Percentiles rank a stretch among this genome's conserved stretches.
Evolutionary conservation across 2,113 vertebrate genomes (phyloP).

Genomic region (cattle (Bos taurus)): ARS-UCD2.0 NC_037351.1:21541501-21542000

Average conservation of each 20-base stretch:
- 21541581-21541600: background rate
- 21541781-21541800: background rate
- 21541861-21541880: background rate
- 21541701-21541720: background rate
- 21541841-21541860: background rate
- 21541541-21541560: background rate
- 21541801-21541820: background rate
- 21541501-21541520: background rate
- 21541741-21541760: background rate
- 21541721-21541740: background rate
- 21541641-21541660: background rate
- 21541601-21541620: background rate
- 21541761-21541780: background rate
- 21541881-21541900: background rate
- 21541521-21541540: background rate
- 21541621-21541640: background rate
- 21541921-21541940: background rate
- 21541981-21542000: background rate
- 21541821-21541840: background rate
- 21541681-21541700: background rate
- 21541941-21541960: background rate
- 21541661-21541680: background rate
- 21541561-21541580: background rate
- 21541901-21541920: background rate
- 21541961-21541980: background rate